phyloP scores from a whole-genome alignment of 1,140 invertebrate species.

The Hyphantria cunea region DNA sequence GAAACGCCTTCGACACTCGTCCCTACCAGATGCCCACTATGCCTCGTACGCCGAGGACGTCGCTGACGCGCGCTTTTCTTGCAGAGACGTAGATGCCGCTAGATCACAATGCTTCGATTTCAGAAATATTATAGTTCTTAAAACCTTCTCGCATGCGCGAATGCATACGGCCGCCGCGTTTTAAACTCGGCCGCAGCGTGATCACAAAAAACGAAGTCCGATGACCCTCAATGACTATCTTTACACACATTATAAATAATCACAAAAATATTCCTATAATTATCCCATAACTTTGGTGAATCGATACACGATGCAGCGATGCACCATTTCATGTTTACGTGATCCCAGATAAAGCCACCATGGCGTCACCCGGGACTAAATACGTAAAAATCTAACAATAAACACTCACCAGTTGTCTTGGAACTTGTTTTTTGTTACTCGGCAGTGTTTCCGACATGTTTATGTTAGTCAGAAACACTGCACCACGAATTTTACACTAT shows the following conservation, averaged over 20 bases:
- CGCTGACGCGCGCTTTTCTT: conserved; percentile 52
- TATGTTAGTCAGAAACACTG: conserved; percentile 76
- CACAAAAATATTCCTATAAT: conserved; percentile 45
- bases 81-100: conserved; percentile 47
- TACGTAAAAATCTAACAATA: conserved; percentile 77
- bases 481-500: conserved; percentile 77
- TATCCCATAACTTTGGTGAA: conserved; percentile 63
- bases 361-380: conserved; percentile 82
- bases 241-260: conserved; percentile 42
- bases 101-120: conserved; percentile 63
- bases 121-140: conserved; percentile 80
- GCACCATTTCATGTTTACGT: conserved; percentile 82
- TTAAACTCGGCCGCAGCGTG: conserved; percentile 75
- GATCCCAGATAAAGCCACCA: conserved; percentile 83
- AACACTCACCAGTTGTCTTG: conserved; percentile 80
- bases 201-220: conserved; percentile 68
- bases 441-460: conserved; percentile 82
- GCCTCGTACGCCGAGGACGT: conserved; percentile 51
- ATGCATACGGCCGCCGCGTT: conserved; percentile 80
- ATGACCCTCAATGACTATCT: conserved; percentile 63
- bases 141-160: conserved; percentile 80
- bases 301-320: conserved; percentile 80
- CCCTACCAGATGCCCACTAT: conserved; percentile 70
- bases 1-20: conserved; percentile 62
- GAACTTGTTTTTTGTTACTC: conserved; percentile 79